These are phyloP conservation scores for human (Homo sapiens) DNA, from an alignment of 2,113 vertebrate genomes.

Conservation along the genomic window DNA sequence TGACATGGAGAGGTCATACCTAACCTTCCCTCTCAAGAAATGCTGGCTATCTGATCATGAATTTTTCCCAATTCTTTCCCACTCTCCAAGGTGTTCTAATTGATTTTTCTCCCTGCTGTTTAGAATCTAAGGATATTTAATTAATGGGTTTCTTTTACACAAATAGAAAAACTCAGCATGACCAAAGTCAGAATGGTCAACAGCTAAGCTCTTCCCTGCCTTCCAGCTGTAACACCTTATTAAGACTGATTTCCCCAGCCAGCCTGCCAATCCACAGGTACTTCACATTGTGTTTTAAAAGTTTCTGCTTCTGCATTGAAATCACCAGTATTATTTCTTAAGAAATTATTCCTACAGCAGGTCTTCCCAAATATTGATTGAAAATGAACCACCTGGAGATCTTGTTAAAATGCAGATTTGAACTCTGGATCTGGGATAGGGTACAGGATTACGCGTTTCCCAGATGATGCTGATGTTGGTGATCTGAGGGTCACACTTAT, in stretches of 20 bases:
- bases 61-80: conserved; percentile 66
- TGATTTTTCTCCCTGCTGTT: conserved; percentile 69
- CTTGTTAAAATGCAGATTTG: neutral
- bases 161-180: conserved; percentile 67
- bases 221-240: neutral
- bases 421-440: neutral
- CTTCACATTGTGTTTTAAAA: neutral
- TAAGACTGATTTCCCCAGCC: neutral
- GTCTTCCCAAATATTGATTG: neutral
- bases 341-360: conserved; percentile 12
- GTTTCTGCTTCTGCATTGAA: neutral
- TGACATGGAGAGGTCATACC: conserved; percentile 44
- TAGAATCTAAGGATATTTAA: conserved; percentile 70
- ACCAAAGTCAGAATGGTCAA: conserved; percentile 60
- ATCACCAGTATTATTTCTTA: neutral
- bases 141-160: conserved; percentile 65
- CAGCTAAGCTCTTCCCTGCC: neutral
- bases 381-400: neutral
- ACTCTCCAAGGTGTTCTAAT: conserved; percentile 58
- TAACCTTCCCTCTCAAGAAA: conserved; percentile 36
- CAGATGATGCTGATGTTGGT: neutral
- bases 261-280: neutral
- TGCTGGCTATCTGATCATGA: conserved; percentile 49
- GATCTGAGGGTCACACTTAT: neutral
- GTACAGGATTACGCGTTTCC: neutral